A percentile compares a stretch with the other conserved stretches of the same genome.
Evolutionary conservation across 2,113 vertebrate species (phyloP).

Genomic region (Pollachius pollachius): DNA sequence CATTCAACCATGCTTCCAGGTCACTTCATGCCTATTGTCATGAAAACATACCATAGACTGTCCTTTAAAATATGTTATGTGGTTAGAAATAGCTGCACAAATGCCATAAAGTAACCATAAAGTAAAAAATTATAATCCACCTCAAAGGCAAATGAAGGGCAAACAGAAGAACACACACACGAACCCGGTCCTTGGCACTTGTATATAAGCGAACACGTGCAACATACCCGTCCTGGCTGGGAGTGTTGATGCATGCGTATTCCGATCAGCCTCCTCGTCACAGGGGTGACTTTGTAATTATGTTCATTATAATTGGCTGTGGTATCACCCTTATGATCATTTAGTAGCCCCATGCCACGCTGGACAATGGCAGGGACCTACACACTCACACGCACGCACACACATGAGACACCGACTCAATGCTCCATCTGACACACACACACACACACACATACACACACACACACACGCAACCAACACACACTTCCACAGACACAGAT

Average conservation of each 20-base stretch:
- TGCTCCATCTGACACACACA: neutral
- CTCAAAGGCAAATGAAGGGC: no score
- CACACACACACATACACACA: slow-evolving; percentile 13
- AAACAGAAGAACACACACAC: neutral
- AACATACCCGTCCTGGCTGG: slow-evolving; percentile 11
- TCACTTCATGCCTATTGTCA: no score
- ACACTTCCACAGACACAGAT: no score
- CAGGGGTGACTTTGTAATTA: slow-evolving; percentile 81
- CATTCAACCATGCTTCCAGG: no score
- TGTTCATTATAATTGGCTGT: slow-evolving; percentile 81
- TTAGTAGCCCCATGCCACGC: slow-evolving; percentile 53
- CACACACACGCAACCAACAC: slow-evolving; percentile 6
- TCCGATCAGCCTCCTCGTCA: slow-evolving; percentile 67
- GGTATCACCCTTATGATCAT: slow-evolving; percentile 75
- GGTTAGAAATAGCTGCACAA: no score
- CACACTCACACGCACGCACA: neutral
- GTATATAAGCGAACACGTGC: neutral
- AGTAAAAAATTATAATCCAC: no score
- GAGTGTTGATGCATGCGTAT: slow-evolving; percentile 56
- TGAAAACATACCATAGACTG: no score
- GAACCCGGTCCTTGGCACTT: neutral
- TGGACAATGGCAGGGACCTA: slow-evolving; percentile 65
- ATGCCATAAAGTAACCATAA: no score
- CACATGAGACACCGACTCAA: neutral
- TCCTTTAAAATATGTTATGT: no score